Base-by-base conservation (phyloP, 1,140 invertebrate genomes). In the Elymnias hypermnestra region DNA sequence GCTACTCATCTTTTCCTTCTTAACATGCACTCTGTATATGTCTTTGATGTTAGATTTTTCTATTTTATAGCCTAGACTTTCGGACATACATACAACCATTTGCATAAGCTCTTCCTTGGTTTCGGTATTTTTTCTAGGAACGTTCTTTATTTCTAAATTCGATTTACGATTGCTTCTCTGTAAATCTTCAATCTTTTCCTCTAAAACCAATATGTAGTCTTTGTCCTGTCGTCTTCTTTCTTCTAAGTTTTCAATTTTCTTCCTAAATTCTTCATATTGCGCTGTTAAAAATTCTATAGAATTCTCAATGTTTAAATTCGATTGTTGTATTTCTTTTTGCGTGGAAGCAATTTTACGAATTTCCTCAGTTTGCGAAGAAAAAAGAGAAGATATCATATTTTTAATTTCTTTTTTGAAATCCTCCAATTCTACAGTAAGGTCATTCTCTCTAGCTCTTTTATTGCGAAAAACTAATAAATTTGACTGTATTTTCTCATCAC, bases 91-190 rank as follows among this genome's bases (percentile, higher is more conserved):
- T n/a, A n/a, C n/a, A n/a, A n/a, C 5, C 17, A 39, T 39, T 12
- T 39, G 12, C 9, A 23, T 14, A 4, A 39, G 7, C 0, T 21
- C 22, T n/a, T 39, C 21, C 2, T 21, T 39, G 4, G 10, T 2
- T 25, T 39, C 19, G n/a, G 21, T 15, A 13, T 36, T 38, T 17
- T 40, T 12, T 41, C n/a, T 26, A 13, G 6, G 38, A 0, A 28
- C 23, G 17, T 41, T 44, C 33, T 36, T 38, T 13, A 18, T 23
- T 37, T 22, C 36, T 43, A 26, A 6, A 22, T 33, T 36, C 1
- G 6, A 31, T 22, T 35, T 26, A 3, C 25, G 25, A 26, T 3
- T 26, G 3, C 25, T n/a, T 2, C 25, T 4, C 25, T 5, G 8
- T n/a, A 26, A 5, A 10, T 26, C 25, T n/a, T 26, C 25, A n/a